phyloP scores from a whole-genome alignment of 2,113 vertebrate genomes.

The Tursiops truncatus region DNA sequence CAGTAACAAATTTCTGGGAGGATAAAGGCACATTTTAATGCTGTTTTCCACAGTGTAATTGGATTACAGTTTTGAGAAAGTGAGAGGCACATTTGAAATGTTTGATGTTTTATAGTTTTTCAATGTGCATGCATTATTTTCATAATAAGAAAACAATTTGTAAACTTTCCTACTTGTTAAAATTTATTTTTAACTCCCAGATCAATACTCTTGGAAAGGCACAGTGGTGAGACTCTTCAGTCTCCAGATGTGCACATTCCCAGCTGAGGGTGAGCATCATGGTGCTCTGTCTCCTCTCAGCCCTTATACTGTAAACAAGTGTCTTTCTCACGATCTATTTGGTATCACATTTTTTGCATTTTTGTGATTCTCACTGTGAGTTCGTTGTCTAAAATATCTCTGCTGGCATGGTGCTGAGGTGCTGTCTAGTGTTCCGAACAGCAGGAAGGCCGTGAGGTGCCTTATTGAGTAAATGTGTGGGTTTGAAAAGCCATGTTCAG shows the following conservation, averaged over 20 bases:
- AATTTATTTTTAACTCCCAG: not conserved
- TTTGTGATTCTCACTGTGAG: not conserved
- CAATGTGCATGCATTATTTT: not conserved
- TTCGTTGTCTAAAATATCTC: not conserved
- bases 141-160: not conserved
- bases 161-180: not conserved
- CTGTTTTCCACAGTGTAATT: not conserved
- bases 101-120: not conserved
- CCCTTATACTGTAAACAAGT: not conserved
- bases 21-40: not conserved
- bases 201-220: not conserved
- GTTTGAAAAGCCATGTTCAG: not conserved
- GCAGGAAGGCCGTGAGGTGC: accelerated
- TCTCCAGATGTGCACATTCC: not conserved
- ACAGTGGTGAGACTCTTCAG: not conserved
- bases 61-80: not conserved
- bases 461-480: not conserved
- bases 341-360: not conserved
- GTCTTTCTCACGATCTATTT: not conserved
- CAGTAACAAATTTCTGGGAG: not conserved
- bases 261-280: accelerated
- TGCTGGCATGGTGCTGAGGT: accelerated
- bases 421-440: not conserved
- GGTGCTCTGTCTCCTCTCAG: not conserved
- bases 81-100: not conserved